Conservation (phyloP, 2,888 invertebrate species). For the Ischnura elegans region DNA sequence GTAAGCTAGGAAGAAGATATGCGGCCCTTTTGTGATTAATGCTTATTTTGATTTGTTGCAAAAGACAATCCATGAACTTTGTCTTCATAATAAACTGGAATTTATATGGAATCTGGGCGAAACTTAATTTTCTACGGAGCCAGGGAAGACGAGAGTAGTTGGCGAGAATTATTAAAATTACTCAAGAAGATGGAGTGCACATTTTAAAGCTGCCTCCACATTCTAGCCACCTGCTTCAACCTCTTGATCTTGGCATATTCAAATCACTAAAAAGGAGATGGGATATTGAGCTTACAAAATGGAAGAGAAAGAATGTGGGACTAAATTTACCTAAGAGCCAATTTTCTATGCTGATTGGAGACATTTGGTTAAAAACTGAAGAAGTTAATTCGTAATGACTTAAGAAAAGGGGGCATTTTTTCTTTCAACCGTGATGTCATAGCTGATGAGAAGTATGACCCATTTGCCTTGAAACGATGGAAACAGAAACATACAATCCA, state of each 20-base stretch:
- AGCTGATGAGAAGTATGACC: not conserved
- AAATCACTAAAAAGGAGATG: conserved; percentile 32
- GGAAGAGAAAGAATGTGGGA: no score
- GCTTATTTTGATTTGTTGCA: no score
- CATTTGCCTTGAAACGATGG: not conserved
- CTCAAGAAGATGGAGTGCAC: not conserved
- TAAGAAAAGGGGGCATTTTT: not conserved
- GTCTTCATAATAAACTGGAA: not conserved
- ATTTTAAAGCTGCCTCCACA: conserved; percentile 14
- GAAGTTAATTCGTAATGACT: no score
- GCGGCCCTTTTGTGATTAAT: no score
- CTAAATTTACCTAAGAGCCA: no score
- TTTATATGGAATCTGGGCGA: not conserved
- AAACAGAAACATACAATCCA: not conserved
- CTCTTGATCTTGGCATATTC: conserved; percentile 4
- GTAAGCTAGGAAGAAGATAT: no score
- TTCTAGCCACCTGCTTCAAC: conserved; percentile 40
- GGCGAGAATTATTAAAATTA: not conserved
- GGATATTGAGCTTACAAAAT: no score
- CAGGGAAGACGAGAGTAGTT: no score
- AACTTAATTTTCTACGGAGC: no score
- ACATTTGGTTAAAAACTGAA: no score
- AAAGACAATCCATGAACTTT: no score
- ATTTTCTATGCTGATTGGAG: no score
- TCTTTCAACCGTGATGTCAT: not conserved